These are phyloP conservation scores for Neogale vison DNA, from an alignment of 2,113 vertebrate species.

Conservation along the genomic window DNA sequence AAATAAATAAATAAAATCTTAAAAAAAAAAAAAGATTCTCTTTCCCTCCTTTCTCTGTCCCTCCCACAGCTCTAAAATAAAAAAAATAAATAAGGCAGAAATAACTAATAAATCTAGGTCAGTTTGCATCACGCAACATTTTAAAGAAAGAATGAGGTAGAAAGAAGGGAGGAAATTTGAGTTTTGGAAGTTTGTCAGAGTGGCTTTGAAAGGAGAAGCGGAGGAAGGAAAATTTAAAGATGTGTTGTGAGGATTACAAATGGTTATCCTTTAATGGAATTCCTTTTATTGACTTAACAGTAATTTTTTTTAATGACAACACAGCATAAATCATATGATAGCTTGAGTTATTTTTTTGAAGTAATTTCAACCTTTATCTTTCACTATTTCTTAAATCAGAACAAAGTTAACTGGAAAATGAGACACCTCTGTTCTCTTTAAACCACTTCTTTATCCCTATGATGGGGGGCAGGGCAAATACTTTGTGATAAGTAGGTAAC, in stretches of 20 bases:
- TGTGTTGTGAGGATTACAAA: background rate
- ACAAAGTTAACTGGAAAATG: background rate
- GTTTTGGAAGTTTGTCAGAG: background rate
- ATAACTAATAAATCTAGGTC: background rate
- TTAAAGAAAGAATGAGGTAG: background rate
- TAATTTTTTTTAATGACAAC: background rate
- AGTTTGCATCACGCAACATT: background rate
- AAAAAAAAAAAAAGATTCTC: background rate
- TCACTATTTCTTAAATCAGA: background rate
- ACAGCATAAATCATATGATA: no score
- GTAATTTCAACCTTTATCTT: background rate
- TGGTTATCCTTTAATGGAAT: background rate
- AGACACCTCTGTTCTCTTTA: background rate
- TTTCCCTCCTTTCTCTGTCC: no score
- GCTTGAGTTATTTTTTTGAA: background rate
- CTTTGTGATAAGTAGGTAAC: background rate
- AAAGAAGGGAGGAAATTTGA: background rate
- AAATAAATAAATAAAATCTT: no score
- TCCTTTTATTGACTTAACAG: background rate
- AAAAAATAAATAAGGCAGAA: background rate
- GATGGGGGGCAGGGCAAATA: background rate
- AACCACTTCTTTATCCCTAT: background rate
- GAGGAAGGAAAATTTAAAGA: background rate
- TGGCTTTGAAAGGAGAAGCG: background rate
- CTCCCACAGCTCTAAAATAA: background rate